Evolutionary conservation across 2,888 invertebrate species (phyloP).

Genomic region (Chorisops tibialis): DNA sequence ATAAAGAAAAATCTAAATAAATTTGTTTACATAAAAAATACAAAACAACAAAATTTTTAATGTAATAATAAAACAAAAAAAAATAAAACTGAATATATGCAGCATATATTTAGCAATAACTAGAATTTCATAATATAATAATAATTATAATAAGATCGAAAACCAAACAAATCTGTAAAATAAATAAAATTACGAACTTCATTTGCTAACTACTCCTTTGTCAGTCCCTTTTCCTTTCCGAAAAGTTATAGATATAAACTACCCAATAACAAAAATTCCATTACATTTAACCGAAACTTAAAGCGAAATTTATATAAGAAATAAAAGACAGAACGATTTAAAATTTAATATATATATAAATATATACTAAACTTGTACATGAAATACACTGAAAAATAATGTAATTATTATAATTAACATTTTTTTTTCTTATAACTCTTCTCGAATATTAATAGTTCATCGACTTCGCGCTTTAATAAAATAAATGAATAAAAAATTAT

Average conservation of each 20-base stretch:
- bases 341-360: slow-evolving; percentile 3
- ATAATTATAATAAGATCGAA: neutral
- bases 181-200: slow-evolving; percentile 8
- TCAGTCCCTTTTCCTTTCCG: neutral
- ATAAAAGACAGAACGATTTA: neutral
- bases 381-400: neutral
- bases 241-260: neutral
- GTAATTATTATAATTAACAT: slow-evolving; percentile 15
- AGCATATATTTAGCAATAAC: slow-evolving; percentile 1
- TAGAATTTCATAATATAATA: neutral
- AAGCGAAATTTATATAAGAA: slow-evolving; percentile 7
- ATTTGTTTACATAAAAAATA: neutral
- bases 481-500: slow-evolving; percentile 28
- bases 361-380: neutral
- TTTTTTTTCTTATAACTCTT: slow-evolving; percentile 30
- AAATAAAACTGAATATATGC: neutral
- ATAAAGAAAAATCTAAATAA: too few relatives aligned
- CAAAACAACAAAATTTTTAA: neutral
- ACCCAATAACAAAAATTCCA: neutral
- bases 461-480: slow-evolving; percentile 36
- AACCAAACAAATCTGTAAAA: slow-evolving; percentile 6
- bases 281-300: neutral
- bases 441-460: slow-evolving; percentile 33
- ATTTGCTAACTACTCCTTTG: slow-evolving; percentile 11
- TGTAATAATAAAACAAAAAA: slow-evolving; percentile 3